These are phyloP conservation scores for Heliocidaris erythrogramma DNA, from an alignment of 35 echinoderm and acorn worm genomes.

Conservation along the genomic window DNA sequence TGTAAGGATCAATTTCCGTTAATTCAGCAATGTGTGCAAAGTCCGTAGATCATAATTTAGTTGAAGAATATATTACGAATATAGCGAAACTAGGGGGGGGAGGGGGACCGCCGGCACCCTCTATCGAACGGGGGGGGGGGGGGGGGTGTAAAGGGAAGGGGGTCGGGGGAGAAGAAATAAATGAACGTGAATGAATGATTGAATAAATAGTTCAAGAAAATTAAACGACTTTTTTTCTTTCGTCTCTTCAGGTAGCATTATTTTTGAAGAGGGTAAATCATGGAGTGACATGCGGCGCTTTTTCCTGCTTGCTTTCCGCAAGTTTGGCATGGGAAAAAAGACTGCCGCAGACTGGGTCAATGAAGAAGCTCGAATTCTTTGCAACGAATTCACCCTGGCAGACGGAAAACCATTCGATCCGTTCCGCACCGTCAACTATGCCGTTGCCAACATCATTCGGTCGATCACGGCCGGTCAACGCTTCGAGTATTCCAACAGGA, in stretches of 20 bases:
- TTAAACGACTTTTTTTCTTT: background rate
- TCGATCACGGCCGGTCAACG: constrained; percentile 52
- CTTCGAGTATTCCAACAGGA: constrained; percentile 58
- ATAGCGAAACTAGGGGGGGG: too few species aligned
- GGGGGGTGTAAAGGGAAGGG: too few species aligned
- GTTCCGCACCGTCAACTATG: constrained; percentile 46
- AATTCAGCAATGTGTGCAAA: too few species aligned
- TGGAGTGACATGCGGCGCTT: constrained; percentile 67
- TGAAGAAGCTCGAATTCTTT: constrained; percentile 44
- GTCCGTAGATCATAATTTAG: too few species aligned
- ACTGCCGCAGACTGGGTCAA: constrained; percentile 47
- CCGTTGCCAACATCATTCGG: constrained; percentile 73
- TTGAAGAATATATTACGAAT: too few species aligned
- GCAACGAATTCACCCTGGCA: background rate
- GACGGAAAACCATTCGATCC: constrained; percentile 45
- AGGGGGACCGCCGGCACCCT: too few species aligned
- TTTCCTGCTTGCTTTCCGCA: constrained; percentile 55
- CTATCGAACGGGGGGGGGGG: too few species aligned
- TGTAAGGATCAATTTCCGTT: too few species aligned
- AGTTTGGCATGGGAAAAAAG: constrained; percentile 63
- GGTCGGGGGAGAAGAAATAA: too few species aligned
- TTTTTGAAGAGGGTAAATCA: constrained; percentile 55
- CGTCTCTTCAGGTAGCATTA: constrained; percentile 17
- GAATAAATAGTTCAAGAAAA: too few species aligned
- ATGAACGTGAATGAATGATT: too few species aligned